phyloP scores from a whole-genome alignment of 1,140 invertebrate genomes.

The Thaumatotibia leucotreta region DNA sequence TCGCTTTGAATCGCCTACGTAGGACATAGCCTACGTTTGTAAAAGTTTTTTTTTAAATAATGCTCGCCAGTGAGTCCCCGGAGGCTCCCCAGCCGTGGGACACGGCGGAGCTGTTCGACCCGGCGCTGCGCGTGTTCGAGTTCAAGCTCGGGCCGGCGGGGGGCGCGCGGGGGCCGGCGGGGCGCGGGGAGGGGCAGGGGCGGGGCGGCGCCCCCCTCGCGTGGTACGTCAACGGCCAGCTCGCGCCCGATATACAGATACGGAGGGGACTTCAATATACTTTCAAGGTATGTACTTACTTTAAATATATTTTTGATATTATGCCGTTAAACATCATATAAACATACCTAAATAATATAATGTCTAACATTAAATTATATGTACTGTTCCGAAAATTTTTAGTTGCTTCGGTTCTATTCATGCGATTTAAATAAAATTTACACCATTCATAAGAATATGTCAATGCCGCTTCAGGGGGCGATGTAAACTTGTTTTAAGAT shows the following conservation, averaged over 20 bases:
- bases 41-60: not conserved
- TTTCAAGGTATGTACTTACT: too few species aligned
- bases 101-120: conserved; percentile 86
- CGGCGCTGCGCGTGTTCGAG: conserved; percentile 83
- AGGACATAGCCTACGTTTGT: too few species aligned
- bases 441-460: too few species aligned
- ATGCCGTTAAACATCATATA: too few species aligned
- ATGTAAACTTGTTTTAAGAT: too few species aligned
- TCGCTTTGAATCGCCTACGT: not conserved
- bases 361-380: too few species aligned
- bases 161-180: conserved; percentile 38
- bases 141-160: conserved; percentile 44
- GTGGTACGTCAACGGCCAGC: conserved; percentile 93
- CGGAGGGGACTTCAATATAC: conserved; percentile 90
- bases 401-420: too few species aligned
- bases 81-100: conserved; percentile 79
- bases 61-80: conserved; percentile 13
- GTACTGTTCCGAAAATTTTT: too few species aligned
- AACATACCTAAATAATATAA: too few species aligned
- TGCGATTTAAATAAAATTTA: too few species aligned
- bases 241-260: conserved; percentile 92
- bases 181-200: conserved; percentile 71
- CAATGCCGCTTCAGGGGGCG: too few species aligned
- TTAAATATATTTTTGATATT: too few species aligned
- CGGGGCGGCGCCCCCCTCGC: conserved; percentile 78